These are phyloP conservation scores for Sinosuthora webbiana DNA, from an alignment of 2,113 vertebrate genomes.

Conservation along the genomic window DNA sequence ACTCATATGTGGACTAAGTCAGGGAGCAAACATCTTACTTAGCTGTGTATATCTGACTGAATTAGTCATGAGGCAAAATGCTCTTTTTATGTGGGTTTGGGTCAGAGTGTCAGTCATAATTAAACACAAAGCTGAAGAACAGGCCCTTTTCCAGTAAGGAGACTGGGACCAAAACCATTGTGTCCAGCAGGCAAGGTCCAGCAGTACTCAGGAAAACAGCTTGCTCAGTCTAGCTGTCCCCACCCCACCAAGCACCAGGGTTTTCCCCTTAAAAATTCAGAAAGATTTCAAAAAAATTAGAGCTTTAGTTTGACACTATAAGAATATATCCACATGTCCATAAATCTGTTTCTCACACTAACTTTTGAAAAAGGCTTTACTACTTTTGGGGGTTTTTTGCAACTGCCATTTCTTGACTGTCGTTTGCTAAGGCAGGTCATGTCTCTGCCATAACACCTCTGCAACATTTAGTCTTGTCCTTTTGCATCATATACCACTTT, in stretches of 20 bases:
- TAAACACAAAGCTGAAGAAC: background rate
- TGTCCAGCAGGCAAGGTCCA: background rate
- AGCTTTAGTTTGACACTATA: background rate
- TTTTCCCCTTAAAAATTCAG: background rate
- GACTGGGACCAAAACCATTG: background rate
- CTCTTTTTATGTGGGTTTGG: background rate
- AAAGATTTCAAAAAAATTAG: background rate
- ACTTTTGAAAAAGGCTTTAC: background rate
- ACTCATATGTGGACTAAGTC: background rate
- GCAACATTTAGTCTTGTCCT: background rate
- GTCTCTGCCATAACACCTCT: background rate
- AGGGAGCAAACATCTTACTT: background rate
- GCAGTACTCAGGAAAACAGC: background rate
- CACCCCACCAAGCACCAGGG: background rate
- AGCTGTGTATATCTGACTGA: background rate
- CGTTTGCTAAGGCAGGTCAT: background rate
- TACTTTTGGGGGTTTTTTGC: background rate
- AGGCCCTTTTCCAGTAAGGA: background rate
- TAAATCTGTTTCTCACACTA: background rate
- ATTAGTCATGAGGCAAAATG: background rate
- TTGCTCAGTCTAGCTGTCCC: background rate
- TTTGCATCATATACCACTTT: background rate
- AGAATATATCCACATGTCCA: background rate
- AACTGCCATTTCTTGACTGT: background rate
- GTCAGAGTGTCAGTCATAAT: background rate